phyloP scores from a whole-genome alignment of 2,888 invertebrate species.

The Metacarcinus magister region DNA sequence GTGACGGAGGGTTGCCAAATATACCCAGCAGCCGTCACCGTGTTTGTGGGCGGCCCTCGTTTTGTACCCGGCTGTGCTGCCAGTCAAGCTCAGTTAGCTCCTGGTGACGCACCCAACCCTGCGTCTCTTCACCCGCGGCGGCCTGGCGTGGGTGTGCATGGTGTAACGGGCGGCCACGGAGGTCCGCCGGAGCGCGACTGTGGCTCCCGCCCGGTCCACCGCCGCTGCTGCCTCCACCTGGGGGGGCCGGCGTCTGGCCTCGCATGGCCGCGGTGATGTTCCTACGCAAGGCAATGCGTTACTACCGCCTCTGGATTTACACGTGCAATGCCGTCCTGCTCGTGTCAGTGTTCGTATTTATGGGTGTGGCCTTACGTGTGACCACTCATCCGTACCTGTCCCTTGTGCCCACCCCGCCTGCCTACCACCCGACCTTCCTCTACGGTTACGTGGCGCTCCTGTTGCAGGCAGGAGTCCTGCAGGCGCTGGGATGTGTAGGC shows the following conservation, averaged over 20 bases:
- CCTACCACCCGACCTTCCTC: slow-evolving; percentile 91
- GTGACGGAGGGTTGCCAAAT: slow-evolving; percentile 65
- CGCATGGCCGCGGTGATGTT: slow-evolving; percentile 82
- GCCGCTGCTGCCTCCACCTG: slow-evolving; percentile 69
- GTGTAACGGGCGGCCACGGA: slow-evolving; percentile 59
- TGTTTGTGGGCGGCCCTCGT: slow-evolving; percentile 55
- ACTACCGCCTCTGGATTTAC: slow-evolving; percentile 93
- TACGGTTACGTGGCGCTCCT: slow-evolving; percentile 93
- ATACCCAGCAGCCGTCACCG: slow-evolving; percentile 63
- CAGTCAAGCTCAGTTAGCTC: slow-evolving; percentile 62
- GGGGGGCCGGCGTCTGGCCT: slow-evolving; percentile 77
- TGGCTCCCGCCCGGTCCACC: slow-evolving; percentile 67
- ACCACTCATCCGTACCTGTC: slow-evolving; percentile 85
- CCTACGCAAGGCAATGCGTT: slow-evolving; percentile 84
- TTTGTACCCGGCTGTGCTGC: not conserved
- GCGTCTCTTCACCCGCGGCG: slow-evolving; percentile 47
- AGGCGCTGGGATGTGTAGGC: slow-evolving; percentile 90
- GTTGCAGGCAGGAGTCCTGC: slow-evolving; percentile 89
- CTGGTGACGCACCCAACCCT: slow-evolving; percentile 55
- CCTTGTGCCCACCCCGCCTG: slow-evolving; percentile 83
- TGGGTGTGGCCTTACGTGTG: slow-evolving; percentile 89
- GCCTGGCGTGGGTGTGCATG: slow-evolving; percentile 42
- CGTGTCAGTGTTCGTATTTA: slow-evolving; percentile 92
- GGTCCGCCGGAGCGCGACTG: slow-evolving; percentile 63
- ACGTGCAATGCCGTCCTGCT: slow-evolving; percentile 95